Percentiles rank a stretch among this genome's conserved stretches.
Conservation (phyloP, 2,888 invertebrate genomes). For the Urechis unicinctus region DNA sequence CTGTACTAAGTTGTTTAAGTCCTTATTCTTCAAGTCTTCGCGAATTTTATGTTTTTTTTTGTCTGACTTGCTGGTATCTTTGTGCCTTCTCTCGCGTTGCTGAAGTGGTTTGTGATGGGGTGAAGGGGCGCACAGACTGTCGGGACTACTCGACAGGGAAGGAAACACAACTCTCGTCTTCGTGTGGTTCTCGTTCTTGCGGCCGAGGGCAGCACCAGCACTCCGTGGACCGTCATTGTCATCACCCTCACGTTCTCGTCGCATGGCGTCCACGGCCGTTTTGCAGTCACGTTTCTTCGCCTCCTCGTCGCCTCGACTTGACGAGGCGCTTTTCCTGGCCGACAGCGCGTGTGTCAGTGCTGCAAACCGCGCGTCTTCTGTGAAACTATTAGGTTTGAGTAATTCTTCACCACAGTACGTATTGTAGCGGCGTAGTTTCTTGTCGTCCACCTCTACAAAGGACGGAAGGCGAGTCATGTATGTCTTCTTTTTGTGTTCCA, state of each 20-base stretch:
- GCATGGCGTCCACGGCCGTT: not conserved
- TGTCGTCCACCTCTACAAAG: conserved; percentile 30
- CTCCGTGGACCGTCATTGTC: no score
- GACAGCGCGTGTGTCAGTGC: not conserved
- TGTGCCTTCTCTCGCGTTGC: not conserved
- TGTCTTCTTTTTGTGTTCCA: conserved; percentile 29
- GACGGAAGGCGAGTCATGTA: conserved; percentile 35
- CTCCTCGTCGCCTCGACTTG: not conserved
- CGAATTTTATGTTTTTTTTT: not conserved
- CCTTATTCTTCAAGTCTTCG: not conserved
- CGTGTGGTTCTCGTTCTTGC: not conserved
- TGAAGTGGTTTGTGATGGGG: no score
- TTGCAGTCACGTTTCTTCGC: not conserved
- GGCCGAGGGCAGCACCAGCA: no score
- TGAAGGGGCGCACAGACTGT: no score
- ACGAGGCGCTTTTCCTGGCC: not conserved
- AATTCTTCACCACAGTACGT: conserved; percentile 1
- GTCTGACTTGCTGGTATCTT: not conserved
- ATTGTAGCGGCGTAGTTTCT: conserved; percentile 28
- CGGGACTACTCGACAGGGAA: not conserved
- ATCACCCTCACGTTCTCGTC: not conserved
- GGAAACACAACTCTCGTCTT: not conserved
- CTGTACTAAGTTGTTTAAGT: not conserved
- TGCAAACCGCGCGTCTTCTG: not conserved
- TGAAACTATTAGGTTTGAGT: not conserved